Conservation (phyloP, 2,888 invertebrate species). For the Fissipunctia ypsillon region DNA sequence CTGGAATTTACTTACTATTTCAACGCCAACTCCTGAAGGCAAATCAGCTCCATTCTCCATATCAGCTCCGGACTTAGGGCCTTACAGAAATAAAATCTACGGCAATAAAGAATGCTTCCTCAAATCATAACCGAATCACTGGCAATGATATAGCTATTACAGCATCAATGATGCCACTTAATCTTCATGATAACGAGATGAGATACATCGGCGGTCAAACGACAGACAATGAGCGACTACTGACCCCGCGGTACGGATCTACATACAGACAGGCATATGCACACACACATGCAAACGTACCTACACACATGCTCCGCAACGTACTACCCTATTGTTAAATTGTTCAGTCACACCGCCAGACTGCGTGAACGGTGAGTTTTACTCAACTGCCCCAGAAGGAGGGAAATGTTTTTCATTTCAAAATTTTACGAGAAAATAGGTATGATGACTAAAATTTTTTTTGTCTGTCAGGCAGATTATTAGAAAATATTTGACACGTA, state of each 20-base stretch:
- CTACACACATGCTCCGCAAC: conserved; percentile 10
- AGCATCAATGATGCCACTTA: conserved; percentile 61
- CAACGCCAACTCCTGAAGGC: not conserved
- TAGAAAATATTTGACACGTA: no score
- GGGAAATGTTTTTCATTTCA: conserved; percentile 37
- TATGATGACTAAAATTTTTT: no score
- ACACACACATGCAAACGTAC: conserved; percentile 22
- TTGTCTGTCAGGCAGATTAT: no score
- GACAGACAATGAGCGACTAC: conserved; percentile 64
- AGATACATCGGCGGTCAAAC: conserved; percentile 63
- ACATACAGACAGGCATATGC: conserved; percentile 16
- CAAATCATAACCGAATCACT: conserved; percentile 30
- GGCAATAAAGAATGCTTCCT: conserved; percentile 23
- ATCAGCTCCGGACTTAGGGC: not conserved
- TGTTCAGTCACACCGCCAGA: conserved; percentile 55
- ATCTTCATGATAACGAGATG: conserved; percentile 60
- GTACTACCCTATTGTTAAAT: conserved; percentile 68
- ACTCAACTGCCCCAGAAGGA: no score
- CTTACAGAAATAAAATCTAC: not conserved
- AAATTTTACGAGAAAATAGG: conserved; percentile 14
- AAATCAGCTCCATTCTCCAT: not conserved
- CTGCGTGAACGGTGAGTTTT: conserved; percentile 31
- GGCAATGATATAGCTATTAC: conserved; percentile 23
- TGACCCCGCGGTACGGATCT: conserved; percentile 58
- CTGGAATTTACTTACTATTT: not conserved